Base-by-base conservation (phyloP, 2,888 invertebrate genomes). In the Himalopsyche kuldschensis region DNA sequence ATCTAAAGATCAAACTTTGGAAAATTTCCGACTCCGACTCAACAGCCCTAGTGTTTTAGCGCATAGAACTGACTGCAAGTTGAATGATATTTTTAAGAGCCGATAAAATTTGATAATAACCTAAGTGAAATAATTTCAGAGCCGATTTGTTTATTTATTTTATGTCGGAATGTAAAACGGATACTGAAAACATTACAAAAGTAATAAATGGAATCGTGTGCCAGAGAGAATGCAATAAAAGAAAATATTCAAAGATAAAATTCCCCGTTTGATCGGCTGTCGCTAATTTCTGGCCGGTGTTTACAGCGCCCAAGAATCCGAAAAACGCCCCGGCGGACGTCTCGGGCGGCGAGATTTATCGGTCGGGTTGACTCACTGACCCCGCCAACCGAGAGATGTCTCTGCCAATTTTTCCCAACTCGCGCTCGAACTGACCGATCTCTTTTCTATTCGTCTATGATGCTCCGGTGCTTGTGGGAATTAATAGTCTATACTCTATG, bases 261-360 rank as follows among this genome's bases (percentile, higher is more conserved):
- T 55, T 55, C 55, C 41, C 55, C 55, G 32, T 63, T 75, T 82
- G 82, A 82, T 79, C 75, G 82, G 35, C 31, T 79, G 78, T 41
- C 27, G 81, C 79, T 79, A 82, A 82, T 82, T 82, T 79, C 75
- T 32, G 31, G 55, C 75, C 46, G 75, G 75, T 82, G 82, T 82
- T 79, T 78, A 82, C 82, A 82, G 79, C 24, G 30, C 41, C 17
- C 32, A 75, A 32, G 78, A n/a, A 82, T 82, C 75, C 47, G 35
- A 75, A 11, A 6, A 47, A 82, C 75, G 82, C 69, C 27, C 27
- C 35, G 32, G n/a, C 27, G 35, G 78, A 69, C 46, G 75, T 75
- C 30, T 35, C 82, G 24, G 31, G 32, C 32, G 11, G 32, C 46
- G 63, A 82, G 75, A 82, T 79, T 82, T 82, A 82, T 82, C 79